Conservation (phyloP, 2,113 vertebrate species). For the Amphiprion ocellaris region DNA sequence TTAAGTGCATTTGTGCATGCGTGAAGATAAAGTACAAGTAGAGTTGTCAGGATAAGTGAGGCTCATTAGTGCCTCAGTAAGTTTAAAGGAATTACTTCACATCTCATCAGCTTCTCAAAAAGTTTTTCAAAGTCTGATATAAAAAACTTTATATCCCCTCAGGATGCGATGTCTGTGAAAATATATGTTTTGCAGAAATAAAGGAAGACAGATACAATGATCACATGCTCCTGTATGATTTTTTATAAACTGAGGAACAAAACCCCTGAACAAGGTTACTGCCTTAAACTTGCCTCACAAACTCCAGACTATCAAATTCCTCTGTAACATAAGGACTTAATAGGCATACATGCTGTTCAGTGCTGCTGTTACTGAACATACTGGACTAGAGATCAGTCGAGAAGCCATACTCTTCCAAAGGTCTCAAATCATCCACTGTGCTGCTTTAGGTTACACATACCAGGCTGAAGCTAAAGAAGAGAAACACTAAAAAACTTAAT, state of each 20-base stretch:
- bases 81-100: not conserved
- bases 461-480: not conserved
- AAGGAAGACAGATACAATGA: no score
- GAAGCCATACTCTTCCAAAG: not conserved
- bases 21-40: not conserved
- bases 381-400: not conserved
- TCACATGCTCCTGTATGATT: no score
- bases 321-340: no score
- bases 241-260: not conserved
- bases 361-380: not conserved
- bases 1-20: not conserved
- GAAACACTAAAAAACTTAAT: slow-evolving; percentile 9
- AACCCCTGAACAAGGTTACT: not conserved
- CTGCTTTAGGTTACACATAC: not conserved
- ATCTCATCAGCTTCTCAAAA: slow-evolving; percentile 13
- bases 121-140: not conserved
- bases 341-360: not conserved
- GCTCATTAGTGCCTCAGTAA: slow-evolving; percentile 21
- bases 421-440: not conserved
- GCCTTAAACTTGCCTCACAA: not conserved
- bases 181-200: no score
- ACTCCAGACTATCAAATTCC: not conserved
- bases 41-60: slow-evolving; percentile 9
- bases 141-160: not conserved
- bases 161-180: not conserved